phyloP scores from a whole-genome alignment of 2,888 invertebrate genomes.

The Calameuta pallipes region DNA sequence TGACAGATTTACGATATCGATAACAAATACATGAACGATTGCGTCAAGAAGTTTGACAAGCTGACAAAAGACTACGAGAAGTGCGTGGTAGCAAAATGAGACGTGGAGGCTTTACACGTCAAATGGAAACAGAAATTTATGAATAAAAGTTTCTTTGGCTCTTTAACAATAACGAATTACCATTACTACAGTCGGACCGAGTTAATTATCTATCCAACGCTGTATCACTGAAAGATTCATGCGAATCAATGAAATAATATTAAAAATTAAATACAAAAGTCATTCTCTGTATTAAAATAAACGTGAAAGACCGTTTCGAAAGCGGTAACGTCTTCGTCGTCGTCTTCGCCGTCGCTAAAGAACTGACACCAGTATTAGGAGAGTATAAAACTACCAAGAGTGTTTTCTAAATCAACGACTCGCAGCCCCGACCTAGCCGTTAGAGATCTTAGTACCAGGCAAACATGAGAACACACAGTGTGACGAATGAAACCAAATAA shows the following conservation, averaged over 20 bases:
- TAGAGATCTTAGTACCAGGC: constrained; percentile 19
- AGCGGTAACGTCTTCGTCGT: background rate
- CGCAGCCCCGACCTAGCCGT: constrained; percentile 22
- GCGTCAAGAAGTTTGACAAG: constrained; percentile 32
- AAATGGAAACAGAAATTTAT: background rate
- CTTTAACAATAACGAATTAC: background rate
- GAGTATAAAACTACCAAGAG: constrained; percentile 5
- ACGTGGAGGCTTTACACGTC: background rate
- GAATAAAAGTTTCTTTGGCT: background rate
- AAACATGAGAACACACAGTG: background rate
- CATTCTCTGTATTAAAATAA: background rate
- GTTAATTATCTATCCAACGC: background rate
- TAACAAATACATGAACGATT: constrained; percentile 31
- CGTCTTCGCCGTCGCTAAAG: constrained; percentile 16
- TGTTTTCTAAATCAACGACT: background rate
- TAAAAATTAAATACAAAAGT: background rate
- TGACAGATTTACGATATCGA: constrained; percentile 43
- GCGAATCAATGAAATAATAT: background rate
- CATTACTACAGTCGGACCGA: background rate
- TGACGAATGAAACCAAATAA: background rate
- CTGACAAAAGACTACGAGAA: constrained; percentile 35
- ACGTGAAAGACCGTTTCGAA: background rate
- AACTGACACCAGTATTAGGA: constrained; percentile 15
- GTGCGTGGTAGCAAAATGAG: background rate
- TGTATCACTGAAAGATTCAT: background rate